Conservation (phyloP, 64 coral and sea anemone species). For the Montipora cactus region DNA sequence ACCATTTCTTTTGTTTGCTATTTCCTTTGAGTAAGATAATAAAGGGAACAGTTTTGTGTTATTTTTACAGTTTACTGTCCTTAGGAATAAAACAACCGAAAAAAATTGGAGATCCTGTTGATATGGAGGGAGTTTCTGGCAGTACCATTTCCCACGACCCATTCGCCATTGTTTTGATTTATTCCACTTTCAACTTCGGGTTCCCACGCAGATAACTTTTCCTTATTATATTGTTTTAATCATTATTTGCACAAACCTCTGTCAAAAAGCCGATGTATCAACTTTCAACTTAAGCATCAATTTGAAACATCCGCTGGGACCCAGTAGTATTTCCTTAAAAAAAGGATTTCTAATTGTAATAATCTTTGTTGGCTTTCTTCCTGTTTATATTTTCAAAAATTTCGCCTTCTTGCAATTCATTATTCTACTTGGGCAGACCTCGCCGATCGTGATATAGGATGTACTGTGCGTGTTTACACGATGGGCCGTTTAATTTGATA, state of each 20-base stretch:
- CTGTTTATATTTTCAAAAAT: too few relatives aligned
- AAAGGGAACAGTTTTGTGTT: too few relatives aligned
- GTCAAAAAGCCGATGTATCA: neutral
- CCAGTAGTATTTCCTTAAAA: too few relatives aligned
- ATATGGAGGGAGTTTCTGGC: neutral
- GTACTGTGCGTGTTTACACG: neutral
- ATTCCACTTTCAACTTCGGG: neutral
- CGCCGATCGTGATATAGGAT: neutral
- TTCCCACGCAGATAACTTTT: slow-evolving; percentile 35
- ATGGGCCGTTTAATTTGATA: neutral
- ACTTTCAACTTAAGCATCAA: neutral
- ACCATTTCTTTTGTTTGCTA: too few relatives aligned
- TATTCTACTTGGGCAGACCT: neutral
- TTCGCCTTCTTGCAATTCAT: too few relatives aligned
- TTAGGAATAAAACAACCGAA: neutral
- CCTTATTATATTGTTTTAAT: neutral
- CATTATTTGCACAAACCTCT: neutral
- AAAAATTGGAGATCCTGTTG: neutral
- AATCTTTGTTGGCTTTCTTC: too few relatives aligned
- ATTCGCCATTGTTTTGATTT: neutral
- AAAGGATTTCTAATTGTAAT: too few relatives aligned
- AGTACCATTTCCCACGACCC: slow-evolving; percentile 36
- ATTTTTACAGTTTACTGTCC: neutral
- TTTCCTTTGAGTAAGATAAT: too few relatives aligned
- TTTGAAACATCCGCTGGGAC: neutral